Evolutionary conservation across 2,888 invertebrate species (phyloP).

Genomic region (Mythimna impura): DNA sequence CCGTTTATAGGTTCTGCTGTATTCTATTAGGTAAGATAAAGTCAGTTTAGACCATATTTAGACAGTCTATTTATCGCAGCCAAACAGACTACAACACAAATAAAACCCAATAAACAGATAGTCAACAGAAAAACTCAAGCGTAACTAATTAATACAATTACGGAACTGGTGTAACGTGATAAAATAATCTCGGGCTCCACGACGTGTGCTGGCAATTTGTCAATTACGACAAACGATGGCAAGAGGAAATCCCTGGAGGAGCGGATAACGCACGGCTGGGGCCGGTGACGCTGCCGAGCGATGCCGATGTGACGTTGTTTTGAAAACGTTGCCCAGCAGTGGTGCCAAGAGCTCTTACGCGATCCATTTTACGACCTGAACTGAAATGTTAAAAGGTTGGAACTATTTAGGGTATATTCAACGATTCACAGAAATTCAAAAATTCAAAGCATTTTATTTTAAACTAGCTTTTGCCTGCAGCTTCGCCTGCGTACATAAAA

Average conservation of each 20-base stretch:
- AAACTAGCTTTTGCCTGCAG: too few species aligned
- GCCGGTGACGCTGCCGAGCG: neutral
- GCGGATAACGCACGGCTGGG: conserved; percentile 39
- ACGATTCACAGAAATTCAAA: too few species aligned
- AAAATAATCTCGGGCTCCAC: conserved; percentile 59
- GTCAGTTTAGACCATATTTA: neutral
- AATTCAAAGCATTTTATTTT: too few species aligned
- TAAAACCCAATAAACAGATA: conserved; percentile 23
- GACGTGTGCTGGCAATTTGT: conserved; percentile 58
- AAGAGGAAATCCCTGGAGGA: conserved; percentile 44
- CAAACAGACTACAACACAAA: conserved; percentile 23
- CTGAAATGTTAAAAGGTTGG: too few species aligned
- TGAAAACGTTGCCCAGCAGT: conserved; percentile 1
- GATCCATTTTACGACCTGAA: too few species aligned
- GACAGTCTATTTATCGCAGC: neutral
- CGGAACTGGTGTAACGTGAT: conserved; percentile 60
- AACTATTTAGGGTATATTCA: too few species aligned
- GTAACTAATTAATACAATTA: conserved; percentile 64
- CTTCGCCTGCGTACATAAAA: too few species aligned
- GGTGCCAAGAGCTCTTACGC: too few species aligned
- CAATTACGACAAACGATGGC: conserved; percentile 61
- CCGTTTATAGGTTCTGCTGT: neutral
- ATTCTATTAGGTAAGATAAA: neutral
- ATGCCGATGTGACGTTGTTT: conserved; percentile 25
- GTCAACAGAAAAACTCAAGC: conserved; percentile 33